Base-by-base conservation (phyloP, 2,888 invertebrate species). In the Idaea straminata region DNA sequence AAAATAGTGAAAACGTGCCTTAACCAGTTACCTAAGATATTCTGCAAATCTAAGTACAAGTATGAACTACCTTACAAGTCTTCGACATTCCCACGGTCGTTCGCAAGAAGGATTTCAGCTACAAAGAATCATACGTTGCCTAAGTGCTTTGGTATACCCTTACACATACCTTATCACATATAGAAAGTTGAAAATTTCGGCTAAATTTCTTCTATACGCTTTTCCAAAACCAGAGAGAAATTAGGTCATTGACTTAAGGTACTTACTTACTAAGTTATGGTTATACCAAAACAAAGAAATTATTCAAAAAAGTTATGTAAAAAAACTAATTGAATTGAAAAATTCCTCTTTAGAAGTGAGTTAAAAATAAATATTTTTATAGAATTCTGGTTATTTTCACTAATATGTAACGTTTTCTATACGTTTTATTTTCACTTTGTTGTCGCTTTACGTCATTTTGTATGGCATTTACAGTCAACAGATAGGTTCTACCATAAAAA, bases 71-170 rank as follows among this genome's bases (percentile, higher is more conserved):
- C 84, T 64, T 80, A 78, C 75, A 92, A 91, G 79, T 86, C 87
- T 61, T 89, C 83, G 5, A 92, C 92, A 35, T 92, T 92, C 72
- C 92, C 92, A 0, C 83, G 92, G 34, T 83, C 88, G 61, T 71
- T 86, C 66, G 74, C 83, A 15, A 80, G 89, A 70, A 83, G 84
- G 75, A 76, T 83, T 61, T 81, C 83, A 71, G 85, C 77, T 80
- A 85, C 83, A 85, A 92, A 89, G 87, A 88, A 86, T 72, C 91
- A 92, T 79, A 92, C 92, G 64, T 83, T 92, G 75, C 92, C 92
- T 78, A 92, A 92, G 81, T 91, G 92, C 86, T 80, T 80, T 82
- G 88, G 88, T 88, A 87, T 70, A 66, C 47, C n/a, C n/a, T 47
- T 4, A 47, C 47, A 47, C 47, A 2, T 47, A 2, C 47, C 47